Conservation (phyloP, 2,797 vertebrate species). For the Choloepus didactylus region DNA sequence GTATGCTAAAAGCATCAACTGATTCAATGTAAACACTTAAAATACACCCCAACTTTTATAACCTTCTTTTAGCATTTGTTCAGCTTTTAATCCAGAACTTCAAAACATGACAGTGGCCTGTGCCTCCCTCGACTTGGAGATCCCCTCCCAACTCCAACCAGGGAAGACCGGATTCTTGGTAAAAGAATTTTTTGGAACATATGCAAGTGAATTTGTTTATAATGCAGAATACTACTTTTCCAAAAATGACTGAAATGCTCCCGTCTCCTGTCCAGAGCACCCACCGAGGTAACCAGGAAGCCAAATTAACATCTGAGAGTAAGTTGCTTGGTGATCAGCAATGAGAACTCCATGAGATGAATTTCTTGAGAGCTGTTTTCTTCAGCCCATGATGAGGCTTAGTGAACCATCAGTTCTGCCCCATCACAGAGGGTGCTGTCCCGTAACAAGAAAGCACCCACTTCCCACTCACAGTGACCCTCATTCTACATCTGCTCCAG, state of each 20-base stretch:
- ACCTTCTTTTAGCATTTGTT: not conserved
- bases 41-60: not conserved
- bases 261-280: not conserved
- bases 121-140: not conserved
- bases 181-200: slow-evolving; percentile 23
- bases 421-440: not conserved
- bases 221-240: not conserved
- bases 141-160: not conserved
- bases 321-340: not conserved
- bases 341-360: not conserved
- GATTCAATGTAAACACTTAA: not conserved
- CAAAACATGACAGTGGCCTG: not conserved
- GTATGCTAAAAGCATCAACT: not conserved
- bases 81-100: not conserved
- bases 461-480: not conserved
- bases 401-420: not conserved
- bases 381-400: not conserved
- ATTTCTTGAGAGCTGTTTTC: not conserved
- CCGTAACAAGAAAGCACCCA: not conserved
- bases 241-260: not conserved
- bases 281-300: not conserved
- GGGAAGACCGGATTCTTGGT: slow-evolving; percentile 23
- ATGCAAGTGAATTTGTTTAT: not conserved
- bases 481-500: not conserved
- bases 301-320: not conserved